Evolutionary conservation across 1,140 invertebrate species (phyloP).

Genomic region (Drosophila pseudoananassae): DNA sequence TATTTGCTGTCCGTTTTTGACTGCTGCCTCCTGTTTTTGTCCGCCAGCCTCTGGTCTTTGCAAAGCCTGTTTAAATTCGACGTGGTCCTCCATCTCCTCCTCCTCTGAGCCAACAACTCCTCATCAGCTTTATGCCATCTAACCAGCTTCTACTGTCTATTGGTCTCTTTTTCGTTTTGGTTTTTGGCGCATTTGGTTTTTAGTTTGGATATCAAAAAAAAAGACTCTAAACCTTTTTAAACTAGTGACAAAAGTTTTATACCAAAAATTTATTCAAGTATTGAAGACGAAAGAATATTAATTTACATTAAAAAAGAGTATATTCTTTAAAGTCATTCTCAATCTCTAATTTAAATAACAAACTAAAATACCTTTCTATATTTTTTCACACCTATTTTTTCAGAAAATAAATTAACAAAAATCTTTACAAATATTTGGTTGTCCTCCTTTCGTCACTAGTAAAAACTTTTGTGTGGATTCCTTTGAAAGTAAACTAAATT

Average conservation of each 20-base stretch:
- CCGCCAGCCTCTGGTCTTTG: slow-evolving; percentile 6
- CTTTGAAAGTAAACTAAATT: slow-evolving; percentile 21
- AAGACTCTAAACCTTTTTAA: not conserved
- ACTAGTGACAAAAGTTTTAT: slow-evolving; percentile 2
- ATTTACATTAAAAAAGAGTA: no score
- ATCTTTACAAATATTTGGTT: not conserved
- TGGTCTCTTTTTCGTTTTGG: slow-evolving; percentile 24
- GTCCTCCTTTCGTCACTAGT: slow-evolving; percentile 18
- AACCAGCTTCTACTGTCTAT: slow-evolving; percentile 15
- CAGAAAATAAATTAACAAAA: not conserved
- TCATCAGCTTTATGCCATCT: slow-evolving; percentile 1
- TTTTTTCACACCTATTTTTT: not conserved
- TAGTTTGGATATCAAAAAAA: slow-evolving; percentile 43
- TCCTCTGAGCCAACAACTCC: slow-evolving; percentile 1
- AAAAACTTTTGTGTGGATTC: slow-evolving; percentile 13
- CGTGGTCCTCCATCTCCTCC: slow-evolving; percentile 27
- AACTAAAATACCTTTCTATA: not conserved
- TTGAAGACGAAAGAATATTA: not conserved
- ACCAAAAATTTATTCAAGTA: not conserved
- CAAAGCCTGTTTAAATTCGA: slow-evolving; percentile 40
- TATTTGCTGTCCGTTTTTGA: slow-evolving; percentile 78
- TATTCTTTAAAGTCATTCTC: no score
- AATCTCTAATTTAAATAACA: not conserved
- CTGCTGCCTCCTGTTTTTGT: slow-evolving; percentile 45
- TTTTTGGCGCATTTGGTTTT: slow-evolving; percentile 70